Evolutionary conservation across 2,113 vertebrate genomes (phyloP), one percentile per base, ranked within the genome.

Genomic region (Arvicanthis niloticus): DNA sequence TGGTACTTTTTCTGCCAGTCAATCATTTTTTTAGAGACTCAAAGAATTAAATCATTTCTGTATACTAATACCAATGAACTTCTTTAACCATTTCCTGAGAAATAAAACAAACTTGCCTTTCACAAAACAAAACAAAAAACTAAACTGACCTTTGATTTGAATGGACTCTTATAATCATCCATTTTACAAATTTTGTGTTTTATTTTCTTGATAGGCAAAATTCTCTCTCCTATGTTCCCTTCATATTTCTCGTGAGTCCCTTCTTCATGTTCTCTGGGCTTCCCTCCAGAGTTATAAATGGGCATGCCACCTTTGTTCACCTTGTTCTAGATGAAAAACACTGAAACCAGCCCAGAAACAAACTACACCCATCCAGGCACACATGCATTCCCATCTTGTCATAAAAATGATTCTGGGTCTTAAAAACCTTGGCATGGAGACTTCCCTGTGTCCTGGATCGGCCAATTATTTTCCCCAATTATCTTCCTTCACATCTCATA

Each of bases 61-160:
- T 4, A 45, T 45, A 65, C 34, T 31, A 15, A 45, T 45, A 45
- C 19, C 21, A 17, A 96, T 73, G 67, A 85, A 80, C 29, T 84
- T 84, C 16, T 67, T 84, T 88, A 56, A 96, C 13, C 53, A 88
- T 67, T 84, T 95, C 48, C 45, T 87, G 34, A 94, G 48, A 91
- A 92, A 77, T 77, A 70, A 91, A 92, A 77, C 73, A 70, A 7
- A 88, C 8, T 87, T 29, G 29, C 56, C 73, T 37, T 72, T 37
- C 22, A 62, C 22, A 62, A 62, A 65, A 26, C 56, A 56, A 56
- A 56, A 17, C 56, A 17, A 37, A 37, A 7, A 70, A 73, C 3
- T 45, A 84, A 85, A 93, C 45, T 77, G 34, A 88, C 7, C 76
- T 93, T 89, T 67, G 40, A 90, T 67, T 72, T 82, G 58, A 90